A percentile compares a stretch with the other conserved stretches of the same genome.
Conservation (phyloP, 1,140 invertebrate genomes). For the Zaprionus tsacasi region DNA sequence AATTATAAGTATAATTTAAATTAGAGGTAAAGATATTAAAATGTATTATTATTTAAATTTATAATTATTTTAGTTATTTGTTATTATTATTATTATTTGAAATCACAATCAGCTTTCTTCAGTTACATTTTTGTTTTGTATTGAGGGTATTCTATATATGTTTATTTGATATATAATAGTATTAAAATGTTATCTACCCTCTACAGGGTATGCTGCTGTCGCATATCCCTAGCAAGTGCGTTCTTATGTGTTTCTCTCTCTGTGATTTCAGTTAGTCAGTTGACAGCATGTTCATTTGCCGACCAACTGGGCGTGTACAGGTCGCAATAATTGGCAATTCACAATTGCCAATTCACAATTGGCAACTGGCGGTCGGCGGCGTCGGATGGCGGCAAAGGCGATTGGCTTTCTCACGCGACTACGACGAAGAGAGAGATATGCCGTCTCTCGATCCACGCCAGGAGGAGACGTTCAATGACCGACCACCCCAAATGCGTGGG, state of each 20-base stretch:
- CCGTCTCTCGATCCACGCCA: neutral
- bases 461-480: constrained; percentile 42
- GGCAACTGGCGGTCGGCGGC: neutral
- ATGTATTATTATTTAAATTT: too few species aligned
- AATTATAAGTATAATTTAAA: too few species aligned
- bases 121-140: too few species aligned
- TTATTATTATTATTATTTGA: too few species aligned
- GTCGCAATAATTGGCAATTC: constrained; percentile 70
- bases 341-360: constrained; percentile 9
- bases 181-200: too few species aligned
- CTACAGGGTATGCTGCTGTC: neutral
- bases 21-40: too few species aligned
- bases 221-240: neutral
- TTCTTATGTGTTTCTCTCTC: neutral
- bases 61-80: too few species aligned
- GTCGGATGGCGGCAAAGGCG: constrained; percentile 19
- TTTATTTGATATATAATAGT: too few species aligned
- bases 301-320: constrained; percentile 58
- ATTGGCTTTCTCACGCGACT: constrained; percentile 58
- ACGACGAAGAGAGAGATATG: too few species aligned
- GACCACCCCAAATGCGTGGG: constrained; percentile 33
- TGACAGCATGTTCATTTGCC: constrained; percentile 64
- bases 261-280: constrained; percentile 13
- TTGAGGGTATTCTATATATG: too few species aligned
- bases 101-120: too few species aligned